Conservation (phyloP, 2,113 vertebrate genomes). For the Oncorhynchus gorbuscha region DNA sequence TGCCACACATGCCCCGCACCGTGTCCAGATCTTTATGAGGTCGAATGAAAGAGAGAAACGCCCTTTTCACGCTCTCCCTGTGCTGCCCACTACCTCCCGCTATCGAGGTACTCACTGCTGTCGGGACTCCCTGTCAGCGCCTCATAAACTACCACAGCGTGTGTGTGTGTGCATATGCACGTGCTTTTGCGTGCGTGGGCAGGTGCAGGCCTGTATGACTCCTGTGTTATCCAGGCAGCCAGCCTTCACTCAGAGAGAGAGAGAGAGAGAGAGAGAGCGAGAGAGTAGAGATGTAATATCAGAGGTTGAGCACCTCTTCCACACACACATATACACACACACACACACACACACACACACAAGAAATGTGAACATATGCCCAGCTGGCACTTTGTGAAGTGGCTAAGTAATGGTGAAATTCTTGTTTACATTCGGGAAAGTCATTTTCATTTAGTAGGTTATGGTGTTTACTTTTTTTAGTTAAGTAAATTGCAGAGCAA, state of each 20-base stretch:
- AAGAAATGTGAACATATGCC: constrained; percentile 28
- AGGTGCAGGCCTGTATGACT: constrained; percentile 22
- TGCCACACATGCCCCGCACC: constrained; percentile 12
- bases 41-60: constrained; percentile 26
- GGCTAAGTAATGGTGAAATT: constrained; percentile 14
- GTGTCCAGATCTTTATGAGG: constrained; percentile 44
- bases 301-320: constrained; percentile 22
- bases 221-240: constrained; percentile 27
- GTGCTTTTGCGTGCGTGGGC: background rate
- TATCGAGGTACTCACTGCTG: constrained; percentile 11
- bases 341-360: constrained; percentile 19
- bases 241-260: constrained; percentile 44
- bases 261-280: constrained; percentile 43
- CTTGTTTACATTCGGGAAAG: background rate
- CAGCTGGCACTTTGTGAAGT: background rate
- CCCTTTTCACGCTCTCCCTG: constrained; percentile 11
- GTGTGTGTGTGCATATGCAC: background rate
- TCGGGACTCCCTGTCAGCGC: constrained; percentile 6
- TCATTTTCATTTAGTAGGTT: background rate
- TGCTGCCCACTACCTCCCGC: constrained; percentile 2
- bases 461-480: background rate
- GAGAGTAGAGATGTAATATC: constrained; percentile 43
- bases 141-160: constrained; percentile 14
- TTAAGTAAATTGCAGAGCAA: background rate
- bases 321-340: background rate